These are phyloP conservation scores for Hippocampus kuda DNA, from an alignment of 2,797 vertebrate genomes.

Conservation along the genomic window DNA sequence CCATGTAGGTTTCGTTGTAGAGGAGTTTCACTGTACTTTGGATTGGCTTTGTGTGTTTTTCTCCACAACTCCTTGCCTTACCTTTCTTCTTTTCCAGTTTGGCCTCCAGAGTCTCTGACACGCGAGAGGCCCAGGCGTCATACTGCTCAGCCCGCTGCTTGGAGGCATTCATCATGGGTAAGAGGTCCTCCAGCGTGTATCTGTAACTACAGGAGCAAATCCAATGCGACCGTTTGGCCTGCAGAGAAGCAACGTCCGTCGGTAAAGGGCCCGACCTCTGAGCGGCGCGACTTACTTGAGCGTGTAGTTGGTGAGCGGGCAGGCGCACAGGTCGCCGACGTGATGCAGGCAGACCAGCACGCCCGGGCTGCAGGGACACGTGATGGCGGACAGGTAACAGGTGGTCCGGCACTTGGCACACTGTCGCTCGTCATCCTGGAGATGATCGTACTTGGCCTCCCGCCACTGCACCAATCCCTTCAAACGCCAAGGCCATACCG, in stretches of 20 bases:
- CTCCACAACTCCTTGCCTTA: conserved; percentile 37
- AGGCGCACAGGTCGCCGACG: conserved; percentile 76
- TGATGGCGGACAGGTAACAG: conserved; percentile 91
- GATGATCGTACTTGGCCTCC: conserved; percentile 77
- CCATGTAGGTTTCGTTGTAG: too few species aligned
- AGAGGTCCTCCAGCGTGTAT: conserved; percentile 86
- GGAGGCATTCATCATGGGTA: conserved; percentile 84
- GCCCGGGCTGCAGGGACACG: conserved; percentile 78
- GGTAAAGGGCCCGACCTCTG: too few species aligned
- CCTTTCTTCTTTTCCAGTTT: conserved; percentile 87
- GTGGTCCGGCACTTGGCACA: conserved; percentile 90
- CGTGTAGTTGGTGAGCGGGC: conserved; percentile 74
- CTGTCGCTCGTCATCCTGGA: conserved; percentile 93
- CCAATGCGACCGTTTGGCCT: too few species aligned
- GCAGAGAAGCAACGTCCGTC: too few species aligned
- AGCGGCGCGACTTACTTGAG: conserved; percentile 73
- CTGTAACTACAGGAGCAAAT: conserved; percentile 69
- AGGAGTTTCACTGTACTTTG: too few species aligned
- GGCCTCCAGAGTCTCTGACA: conserved; percentile 80
- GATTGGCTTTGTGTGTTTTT: background rate
- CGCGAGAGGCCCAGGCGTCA: conserved; percentile 80
- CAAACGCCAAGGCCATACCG: conserved; percentile 9
- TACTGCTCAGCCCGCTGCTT: conserved; percentile 80
- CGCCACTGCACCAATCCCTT: conserved; percentile 75
- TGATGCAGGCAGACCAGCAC: conserved; percentile 87